Evolutionary conservation across 1,140 invertebrate species (phyloP), one percentile per base, ranked within the genome.

Genomic region (Drosophila eugracilis): DNA sequence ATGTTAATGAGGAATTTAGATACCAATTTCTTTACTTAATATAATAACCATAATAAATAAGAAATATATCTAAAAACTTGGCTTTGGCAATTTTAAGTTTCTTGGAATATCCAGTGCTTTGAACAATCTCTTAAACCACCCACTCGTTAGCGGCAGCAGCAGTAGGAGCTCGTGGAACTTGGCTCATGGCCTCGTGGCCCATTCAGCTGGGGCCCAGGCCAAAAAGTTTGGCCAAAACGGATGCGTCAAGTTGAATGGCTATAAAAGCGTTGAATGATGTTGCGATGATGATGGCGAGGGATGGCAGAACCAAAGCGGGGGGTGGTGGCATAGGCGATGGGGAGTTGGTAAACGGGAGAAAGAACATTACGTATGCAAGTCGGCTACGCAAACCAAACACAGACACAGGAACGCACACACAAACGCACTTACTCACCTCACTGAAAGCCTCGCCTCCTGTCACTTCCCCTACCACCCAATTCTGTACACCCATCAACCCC

Each of bases 211-310:
- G 37, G 39, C 63, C 44, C 41, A 66, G 59, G 45, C 66, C 45
- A 73, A 86, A 86, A 86, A 77, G 62, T 67, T 86, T 85, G 76
- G 67, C 81, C 77, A 74, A 74, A 85, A 75, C 81, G 69, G 81
- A 77, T 81, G 81, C 83, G 73, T 73, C 77, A 76, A 77, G 77
- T 86, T 85, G 81, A 81, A 86, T 86, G 83, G 81, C 81, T 81
- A 86, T 81, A 85, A 86, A 85, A 85, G 77, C 81, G 69, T 75
- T 85, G 77, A 85, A 77, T 86, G 73, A 85, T 80, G 77, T 74
- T 79, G 44, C 60, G 65, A 75, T 44, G 62, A 83, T 45, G 37
- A 55, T 19, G 50, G 48, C 42, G 30, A 17, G 26, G 53, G 19
- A 7, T 5, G n/a, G 24, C 39, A 12, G 4, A 17, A 21, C 15